Conservation (phyloP, 2,888 invertebrate genomes). For the Brachypterus glaber region DNA sequence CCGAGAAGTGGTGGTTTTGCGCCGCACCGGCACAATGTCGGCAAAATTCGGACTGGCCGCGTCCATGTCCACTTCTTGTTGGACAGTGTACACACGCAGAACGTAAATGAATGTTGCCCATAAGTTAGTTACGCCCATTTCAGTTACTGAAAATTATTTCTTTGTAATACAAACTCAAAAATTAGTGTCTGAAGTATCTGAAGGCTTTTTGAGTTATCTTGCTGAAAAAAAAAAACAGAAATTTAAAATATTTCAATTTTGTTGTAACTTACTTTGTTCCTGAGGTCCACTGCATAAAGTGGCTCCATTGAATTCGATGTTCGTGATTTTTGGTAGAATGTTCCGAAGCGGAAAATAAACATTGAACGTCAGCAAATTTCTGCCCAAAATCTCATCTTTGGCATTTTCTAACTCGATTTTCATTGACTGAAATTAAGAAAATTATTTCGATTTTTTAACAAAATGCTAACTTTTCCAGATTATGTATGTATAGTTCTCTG, state of each 20-base stretch:
- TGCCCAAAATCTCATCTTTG: conserved; percentile 17
- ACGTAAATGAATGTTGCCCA: conserved; percentile 13
- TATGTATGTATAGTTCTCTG: no score
- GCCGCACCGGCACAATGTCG: no score
- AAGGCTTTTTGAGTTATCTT: no score
- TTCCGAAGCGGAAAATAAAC: conserved; percentile 27
- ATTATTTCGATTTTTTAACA: no score
- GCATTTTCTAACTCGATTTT: conserved; percentile 23
- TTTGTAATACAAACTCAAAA: conserved; percentile 7
- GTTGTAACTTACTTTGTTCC: conserved; percentile 25
- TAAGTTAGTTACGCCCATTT: conserved; percentile 12
- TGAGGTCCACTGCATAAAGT: conserved; percentile 28
- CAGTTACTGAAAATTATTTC: no score
- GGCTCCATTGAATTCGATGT: conserved; percentile 26
- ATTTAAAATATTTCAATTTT: no score
- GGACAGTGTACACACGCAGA: conserved; percentile 7
- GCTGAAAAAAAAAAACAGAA: neutral
- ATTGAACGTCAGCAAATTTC: conserved; percentile 19
- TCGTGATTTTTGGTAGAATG: conserved; percentile 29
- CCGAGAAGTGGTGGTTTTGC: no score
- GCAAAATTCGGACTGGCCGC: no score
- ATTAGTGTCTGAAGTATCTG: no score
- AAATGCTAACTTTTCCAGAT: no score
- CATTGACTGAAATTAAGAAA: conserved; percentile 24
- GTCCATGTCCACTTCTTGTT: neutral